A percentile compares a stretch with the other conserved stretches of the same genome.
Conservation (phyloP, 1,140 invertebrate species). For the Batillaria attramentaria region DNA sequence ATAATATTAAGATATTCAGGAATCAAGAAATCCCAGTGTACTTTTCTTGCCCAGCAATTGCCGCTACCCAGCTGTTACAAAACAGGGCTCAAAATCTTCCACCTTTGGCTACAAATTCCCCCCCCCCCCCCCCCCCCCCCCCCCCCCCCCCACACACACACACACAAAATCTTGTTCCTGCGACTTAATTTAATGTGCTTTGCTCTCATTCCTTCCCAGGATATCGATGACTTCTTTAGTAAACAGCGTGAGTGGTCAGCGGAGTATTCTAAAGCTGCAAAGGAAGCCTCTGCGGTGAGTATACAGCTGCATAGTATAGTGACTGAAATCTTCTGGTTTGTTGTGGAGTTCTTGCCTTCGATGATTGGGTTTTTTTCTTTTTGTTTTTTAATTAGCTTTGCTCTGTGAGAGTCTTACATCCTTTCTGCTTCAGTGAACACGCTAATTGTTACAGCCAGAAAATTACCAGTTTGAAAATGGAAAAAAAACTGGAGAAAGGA, state of each 20-base stretch:
- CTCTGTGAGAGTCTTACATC: neutral
- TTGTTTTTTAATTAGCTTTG: neutral
- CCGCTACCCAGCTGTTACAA: too few species aligned
- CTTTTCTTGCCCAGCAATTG: too few species aligned
- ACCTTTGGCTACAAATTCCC: too few species aligned
- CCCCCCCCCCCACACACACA: too few species aligned
- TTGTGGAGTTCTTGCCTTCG: neutral
- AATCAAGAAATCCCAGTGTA: too few species aligned
- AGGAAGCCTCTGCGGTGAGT: constrained; percentile 62
- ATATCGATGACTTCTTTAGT: constrained; percentile 74
- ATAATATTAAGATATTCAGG: neutral
- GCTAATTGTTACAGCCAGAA: neutral
- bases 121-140: too few species aligned
- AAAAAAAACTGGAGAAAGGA: too few species aligned
- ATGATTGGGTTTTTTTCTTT: neutral
- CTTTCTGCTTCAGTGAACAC: too few species aligned
- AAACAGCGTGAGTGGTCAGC: constrained; percentile 70
- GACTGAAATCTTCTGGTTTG: neutral
- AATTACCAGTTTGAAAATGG: neutral
- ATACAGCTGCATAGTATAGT: neutral
- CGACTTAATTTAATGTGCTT: neutral
- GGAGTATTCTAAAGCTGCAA: constrained; percentile 64
- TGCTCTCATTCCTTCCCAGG: constrained; percentile 53
- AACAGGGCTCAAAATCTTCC: too few species aligned
- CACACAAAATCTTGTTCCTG: too few species aligned